These are phyloP conservation scores for Myrmecobius fasciatus DNA, from an alignment of 2,113 vertebrate species.

Conservation along the genomic window DNA sequence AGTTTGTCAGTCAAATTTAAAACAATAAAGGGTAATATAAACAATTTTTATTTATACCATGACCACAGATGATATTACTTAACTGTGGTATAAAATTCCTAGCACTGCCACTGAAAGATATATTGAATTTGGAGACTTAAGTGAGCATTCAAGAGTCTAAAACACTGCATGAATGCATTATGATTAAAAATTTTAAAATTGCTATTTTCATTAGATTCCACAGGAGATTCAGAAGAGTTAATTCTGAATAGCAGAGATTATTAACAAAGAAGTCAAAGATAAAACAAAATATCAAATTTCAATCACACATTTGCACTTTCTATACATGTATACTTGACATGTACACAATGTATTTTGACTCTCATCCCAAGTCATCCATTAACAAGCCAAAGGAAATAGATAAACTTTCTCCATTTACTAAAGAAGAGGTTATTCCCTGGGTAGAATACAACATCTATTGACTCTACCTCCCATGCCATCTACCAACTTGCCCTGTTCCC, in stretches of 20 bases:
- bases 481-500: neutral
- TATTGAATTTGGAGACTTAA: neutral
- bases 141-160: constrained; percentile 30
- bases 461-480: neutral
- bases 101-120: too few species aligned
- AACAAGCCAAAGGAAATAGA: neutral
- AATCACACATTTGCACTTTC: neutral
- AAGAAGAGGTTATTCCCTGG: neutral
- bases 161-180: accelerated
- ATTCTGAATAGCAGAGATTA: neutral
- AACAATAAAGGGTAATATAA: too few species aligned
- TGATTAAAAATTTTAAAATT: neutral
- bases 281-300: neutral
- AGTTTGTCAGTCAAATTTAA: too few species aligned
- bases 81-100: too few species aligned
- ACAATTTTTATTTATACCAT: too few species aligned
- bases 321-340: neutral
- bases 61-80: too few species aligned
- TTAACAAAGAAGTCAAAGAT: neutral
- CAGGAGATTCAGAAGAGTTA: neutral
- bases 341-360: neutral
- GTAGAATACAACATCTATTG: neutral
- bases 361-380: neutral
- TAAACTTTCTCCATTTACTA: neutral
- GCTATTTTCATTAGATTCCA: neutral